A percentile compares a stretch with the other conserved stretches of the same genome.
phyloP scores from a whole-genome alignment of 2,888 invertebrate species.

The Lymantria dispar region DNA sequence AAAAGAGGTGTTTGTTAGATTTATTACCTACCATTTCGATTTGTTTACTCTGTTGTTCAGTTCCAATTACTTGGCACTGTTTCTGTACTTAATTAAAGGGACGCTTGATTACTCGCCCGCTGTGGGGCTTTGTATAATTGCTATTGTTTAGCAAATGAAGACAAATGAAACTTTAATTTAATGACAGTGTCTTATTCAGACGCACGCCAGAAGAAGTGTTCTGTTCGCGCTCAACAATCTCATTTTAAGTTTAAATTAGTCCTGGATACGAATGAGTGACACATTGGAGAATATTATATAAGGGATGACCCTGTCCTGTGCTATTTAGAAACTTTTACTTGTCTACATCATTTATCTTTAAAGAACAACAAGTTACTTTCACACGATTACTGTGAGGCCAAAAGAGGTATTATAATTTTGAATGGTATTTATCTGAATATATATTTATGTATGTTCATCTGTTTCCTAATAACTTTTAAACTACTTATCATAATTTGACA shows the following conservation, averaged over 20 bases:
- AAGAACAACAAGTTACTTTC: too few species aligned
- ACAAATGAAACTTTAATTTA: constrained; percentile 83
- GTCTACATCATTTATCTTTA: too few species aligned
- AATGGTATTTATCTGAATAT: too few species aligned
- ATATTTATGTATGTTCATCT: too few species aligned
- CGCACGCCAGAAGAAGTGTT: constrained; percentile 62
- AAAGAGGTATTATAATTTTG: too few species aligned
- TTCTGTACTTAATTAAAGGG: constrained; percentile 83
- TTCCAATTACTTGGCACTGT: constrained; percentile 83
- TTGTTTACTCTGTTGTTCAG: constrained; percentile 82
- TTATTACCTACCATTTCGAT: constrained; percentile 81
- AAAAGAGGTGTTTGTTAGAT: constrained; percentile 79
- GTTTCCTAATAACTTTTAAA: too few species aligned
- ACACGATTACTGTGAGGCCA: too few species aligned
- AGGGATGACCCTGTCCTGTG: too few species aligned
- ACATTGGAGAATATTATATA: too few species aligned
- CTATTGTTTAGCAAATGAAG: constrained; percentile 83
- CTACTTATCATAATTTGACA: too few species aligned
- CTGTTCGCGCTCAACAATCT: constrained; percentile 54
- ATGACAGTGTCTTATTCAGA: constrained; percentile 79
- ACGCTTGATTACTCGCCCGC: constrained; percentile 82
- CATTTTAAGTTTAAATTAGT: constrained; percentile 12
- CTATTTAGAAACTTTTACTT: too few species aligned
- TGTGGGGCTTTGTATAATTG: constrained; percentile 82
- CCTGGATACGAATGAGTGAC: too few species aligned